These are phyloP conservation scores for Syritta pipiens DNA, from an alignment of 2,888 invertebrate species.

Conservation along the genomic window DNA sequence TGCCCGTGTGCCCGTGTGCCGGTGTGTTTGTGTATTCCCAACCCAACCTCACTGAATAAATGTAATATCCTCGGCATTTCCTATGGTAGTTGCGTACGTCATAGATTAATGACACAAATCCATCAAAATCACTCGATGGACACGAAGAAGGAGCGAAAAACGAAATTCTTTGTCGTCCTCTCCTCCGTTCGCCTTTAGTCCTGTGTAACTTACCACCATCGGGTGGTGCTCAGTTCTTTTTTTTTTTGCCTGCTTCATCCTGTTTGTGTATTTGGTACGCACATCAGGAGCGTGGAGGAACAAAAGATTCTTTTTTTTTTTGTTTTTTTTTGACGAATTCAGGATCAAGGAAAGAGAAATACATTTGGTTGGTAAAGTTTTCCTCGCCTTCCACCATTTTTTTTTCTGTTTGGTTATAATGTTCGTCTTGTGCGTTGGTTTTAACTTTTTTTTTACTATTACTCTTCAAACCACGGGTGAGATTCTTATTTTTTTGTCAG, in stretches of 20 bases:
- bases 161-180: constrained; percentile 64
- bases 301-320: too few relatives aligned
- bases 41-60: constrained; percentile 64
- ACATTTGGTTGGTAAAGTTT: constrained; percentile 36
- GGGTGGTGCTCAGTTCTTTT: constrained; percentile 64
- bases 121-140: constrained; percentile 80
- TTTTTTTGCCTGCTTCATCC: constrained; percentile 34
- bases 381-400: constrained; percentile 29
- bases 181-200: constrained; percentile 68
- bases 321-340: constrained; percentile 67
- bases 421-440: constrained; percentile 51
- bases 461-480: constrained; percentile 50
- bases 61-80: constrained; percentile 70
- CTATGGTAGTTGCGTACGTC: constrained; percentile 79
- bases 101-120: constrained; percentile 80
- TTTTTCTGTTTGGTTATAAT: constrained; percentile 31
- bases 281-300: constrained; percentile 54
- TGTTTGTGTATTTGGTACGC: constrained; percentile 62
- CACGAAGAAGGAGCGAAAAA: constrained; percentile 76
- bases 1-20: constrained; percentile 38
- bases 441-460: constrained; percentile 50
- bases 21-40: constrained; percentile 32
- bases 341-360: constrained; percentile 39
- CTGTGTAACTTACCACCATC: constrained; percentile 45
- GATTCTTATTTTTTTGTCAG: constrained; percentile 40